Conservation (phyloP, 2,888 invertebrate genomes). For the Pilophorus perplexus region DNA sequence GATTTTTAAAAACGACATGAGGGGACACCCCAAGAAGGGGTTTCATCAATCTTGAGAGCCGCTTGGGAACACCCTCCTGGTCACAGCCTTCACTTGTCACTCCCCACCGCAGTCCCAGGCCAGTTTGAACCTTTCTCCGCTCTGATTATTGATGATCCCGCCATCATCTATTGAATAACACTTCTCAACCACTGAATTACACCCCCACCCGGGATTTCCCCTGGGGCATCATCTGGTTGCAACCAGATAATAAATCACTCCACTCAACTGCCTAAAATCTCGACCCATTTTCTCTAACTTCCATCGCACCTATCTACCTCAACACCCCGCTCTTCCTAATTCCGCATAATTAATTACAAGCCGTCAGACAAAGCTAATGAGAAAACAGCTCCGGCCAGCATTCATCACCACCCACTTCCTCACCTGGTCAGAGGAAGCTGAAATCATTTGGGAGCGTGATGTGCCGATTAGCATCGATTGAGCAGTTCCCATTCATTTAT, state of each 20-base stretch:
- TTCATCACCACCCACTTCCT: slow-evolving; percentile 8
- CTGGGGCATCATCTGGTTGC: too few relatives aligned
- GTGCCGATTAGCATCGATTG: too few relatives aligned
- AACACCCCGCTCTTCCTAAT: not conserved
- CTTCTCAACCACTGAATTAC: slow-evolving; percentile 38
- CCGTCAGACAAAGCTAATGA: not conserved
- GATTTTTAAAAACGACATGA: too few relatives aligned
- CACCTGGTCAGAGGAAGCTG: too few relatives aligned
- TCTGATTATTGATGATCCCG: slow-evolving; percentile 30
- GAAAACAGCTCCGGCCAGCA: slow-evolving; percentile 10
- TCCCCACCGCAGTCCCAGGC: not conserved
- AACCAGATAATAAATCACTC: slow-evolving; percentile 20
- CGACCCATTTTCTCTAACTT: slow-evolving; percentile 22
- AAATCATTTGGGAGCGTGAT: too few relatives aligned
- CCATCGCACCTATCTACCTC: slow-evolving; percentile 2
- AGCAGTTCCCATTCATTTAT: too few relatives aligned
- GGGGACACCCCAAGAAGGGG: too few relatives aligned
- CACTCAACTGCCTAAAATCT: slow-evolving; percentile 11
- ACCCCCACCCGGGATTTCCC: slow-evolving; percentile 26
- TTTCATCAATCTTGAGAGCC: slow-evolving; percentile 11
- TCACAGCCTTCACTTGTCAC: not conserved
- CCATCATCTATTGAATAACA: slow-evolving; percentile 37
- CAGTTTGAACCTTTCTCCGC: slow-evolving; percentile 7
- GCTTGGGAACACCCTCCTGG: not conserved
- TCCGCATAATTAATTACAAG: slow-evolving; percentile 17